Base-by-base conservation (phyloP, 1,140 invertebrate species). In the Nephila pilipes region DNA sequence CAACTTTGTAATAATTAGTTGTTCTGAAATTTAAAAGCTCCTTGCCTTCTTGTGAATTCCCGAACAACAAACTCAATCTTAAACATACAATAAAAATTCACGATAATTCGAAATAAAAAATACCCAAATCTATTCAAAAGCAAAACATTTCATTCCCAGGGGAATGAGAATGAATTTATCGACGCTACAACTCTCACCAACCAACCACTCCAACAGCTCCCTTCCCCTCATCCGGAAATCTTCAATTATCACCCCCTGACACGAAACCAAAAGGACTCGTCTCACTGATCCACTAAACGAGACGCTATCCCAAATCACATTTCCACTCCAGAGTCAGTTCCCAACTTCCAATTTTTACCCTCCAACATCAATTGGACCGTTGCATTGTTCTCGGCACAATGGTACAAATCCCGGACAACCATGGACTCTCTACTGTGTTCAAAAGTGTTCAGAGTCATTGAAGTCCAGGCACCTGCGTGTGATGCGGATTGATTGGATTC, bases 401-500 rank as follows among this genome's bases (percentile, higher is more conserved):
- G 80, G 80, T 75, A 75, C 65, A 75, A 75, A 75, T 75, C 65
- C 65, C 25, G 65, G 65, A 25, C 65, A 75, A 75, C 65, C 16
- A 75, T 75, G 65, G 29, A 75, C 65, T 25, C 65, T 75, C 65
- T 25, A 29, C 80, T 83, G 80, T 83, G 80, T 55, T 75, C 80
- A 54, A 83, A 83, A 83, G 80, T 83, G 80, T 83, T 54, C 80
- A 25, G 80, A 81, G n/a, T 81, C 80, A 83, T 83, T 83, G 38
- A 83, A 83, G 80, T 83, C 80, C 38, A 12, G 80, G 20, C 36
- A 38, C 54, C 80, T 83, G 80, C 38, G 25, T 25, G 54, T 83
- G 80, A 83, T 25, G 80, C 80, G 80, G 54, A 83, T 54, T 83
- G 80, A 83, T 83, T 38, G 80, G 54, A 55, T 83, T 18, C 80